Percentiles rank a stretch among this genome's conserved stretches.
phyloP scores from a whole-genome alignment of 2,113 vertebrate genomes.

The Neogobius melanostomus region DNA sequence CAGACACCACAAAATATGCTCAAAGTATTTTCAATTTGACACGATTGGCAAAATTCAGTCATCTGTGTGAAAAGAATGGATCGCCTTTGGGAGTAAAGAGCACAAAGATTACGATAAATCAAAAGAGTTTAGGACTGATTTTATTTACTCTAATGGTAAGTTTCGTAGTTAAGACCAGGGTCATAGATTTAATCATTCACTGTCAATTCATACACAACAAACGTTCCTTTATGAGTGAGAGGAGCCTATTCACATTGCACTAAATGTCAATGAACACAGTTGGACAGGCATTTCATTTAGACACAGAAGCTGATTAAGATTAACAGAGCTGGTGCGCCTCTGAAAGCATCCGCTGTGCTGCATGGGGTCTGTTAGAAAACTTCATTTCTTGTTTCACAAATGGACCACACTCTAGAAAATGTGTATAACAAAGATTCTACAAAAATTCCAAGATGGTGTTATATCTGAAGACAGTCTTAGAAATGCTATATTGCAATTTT shows the following conservation, averaged over 20 bases:
- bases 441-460: no score
- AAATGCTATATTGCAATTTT: background rate
- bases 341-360: background rate
- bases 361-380: background rate
- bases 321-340: background rate
- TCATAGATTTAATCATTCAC: background rate
- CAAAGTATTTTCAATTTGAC: no score
- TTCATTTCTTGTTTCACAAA: background rate
- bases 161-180: background rate
- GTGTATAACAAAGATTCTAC: no score
- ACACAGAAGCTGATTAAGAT: background rate
- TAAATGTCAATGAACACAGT: constrained; percentile 9
- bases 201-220: constrained; percentile 6
- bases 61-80: no score
- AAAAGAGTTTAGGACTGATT: no score
- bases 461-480: no score
- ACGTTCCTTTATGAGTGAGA: constrained; percentile 20
- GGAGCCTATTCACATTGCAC: constrained; percentile 13
- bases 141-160: no score
- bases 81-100: no score
- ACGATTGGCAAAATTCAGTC: no score
- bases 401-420: background rate
- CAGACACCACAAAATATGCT: no score
- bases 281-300: constrained; percentile 8
- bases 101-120: no score